Evolutionary conservation across 2,113 vertebrate species (phyloP), one percentile per base, ranked within the genome.

Genomic region (Chaenocephalus aceratus): DNA sequence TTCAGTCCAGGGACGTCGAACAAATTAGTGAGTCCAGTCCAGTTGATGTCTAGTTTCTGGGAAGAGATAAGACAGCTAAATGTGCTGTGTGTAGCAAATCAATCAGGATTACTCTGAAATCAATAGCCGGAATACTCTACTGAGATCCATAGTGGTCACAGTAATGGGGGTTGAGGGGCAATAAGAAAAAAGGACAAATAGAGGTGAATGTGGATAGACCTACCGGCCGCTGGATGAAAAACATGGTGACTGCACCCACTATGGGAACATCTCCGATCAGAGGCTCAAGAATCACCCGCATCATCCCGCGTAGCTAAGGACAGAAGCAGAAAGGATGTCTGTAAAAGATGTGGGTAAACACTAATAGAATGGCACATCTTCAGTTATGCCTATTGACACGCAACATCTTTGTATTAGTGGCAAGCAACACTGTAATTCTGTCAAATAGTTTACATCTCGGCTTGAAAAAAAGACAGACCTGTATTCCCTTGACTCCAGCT

Each of bases 11-110:
- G 97, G 74, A 99, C 95, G 82, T 99, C 97, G 90, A 99, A 88
- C 76, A 99, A 88, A 86, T 98, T 98, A 82, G 97, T 98, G 90
- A 99, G 79, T 72, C 97, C 97, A 0, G 97, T 99, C 97, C 97
- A 99, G 89, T 98, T 98, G 86, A 98, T 97, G 86, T 97, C 95
- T 46, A 99, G 90, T 83, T 93, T 95, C 97, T 98, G 72, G 64
- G 30, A 80, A 70, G 64, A 72, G 61, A 89, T 36, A 23, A 79
- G 36, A 85, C 2, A 10, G 14, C 71, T 30, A 71, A 68, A 70
- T 30, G 63, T 57, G 12, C 48, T 36, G 23, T 11, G 53, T 12
- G 57, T 0, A 72, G 57, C 13, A 60, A 77, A 84, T 81, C 73
- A 84, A 13, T 83, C 21, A 51, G 23, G 45, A 57, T 6, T 10